Base-by-base conservation (phyloP, 2,797 vertebrate species). In the Muscicapa striata region DNA sequence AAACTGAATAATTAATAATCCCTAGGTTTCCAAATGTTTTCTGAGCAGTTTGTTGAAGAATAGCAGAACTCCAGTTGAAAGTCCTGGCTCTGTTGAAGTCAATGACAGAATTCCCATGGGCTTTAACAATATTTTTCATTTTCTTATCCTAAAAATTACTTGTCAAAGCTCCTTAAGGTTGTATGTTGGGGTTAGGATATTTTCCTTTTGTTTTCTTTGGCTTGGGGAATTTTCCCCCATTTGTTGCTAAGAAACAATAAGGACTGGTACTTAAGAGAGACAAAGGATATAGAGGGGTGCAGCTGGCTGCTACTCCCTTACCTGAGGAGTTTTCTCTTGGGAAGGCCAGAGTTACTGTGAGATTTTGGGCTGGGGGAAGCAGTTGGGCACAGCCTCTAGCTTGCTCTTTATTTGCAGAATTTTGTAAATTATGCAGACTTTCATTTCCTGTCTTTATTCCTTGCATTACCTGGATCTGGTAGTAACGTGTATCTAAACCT, bases 1-100 rank as follows among this genome's bases (percentile, higher is more conserved):
- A 91, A 97, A 82, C 34, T 16, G 77, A 94, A 73, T 70, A 87
- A 78, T 93, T 91, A 84, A 88, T 94, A 79, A 93, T 83, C 9
- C 57, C 30, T 68, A 0, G 41, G 46, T 92, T 92, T 83, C 70
- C 63, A 86, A 90, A 54, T 84, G 20, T 73, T 92, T 91, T 93
- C 74, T 64, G 34, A 88, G 57, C 54, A 34, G 9, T 86, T 92
- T 91, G 66, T 36, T 76, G 69, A 90, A 91, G 83, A 84, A 84
- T 26, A 52, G 64, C 63, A 88, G 55, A 66, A 41, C 45, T 81
- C 15, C 21, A 38, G 19, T 49, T 73, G 59, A 67, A 94, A 86
- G 70, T 84, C 38, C 29, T 90, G 48, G 8, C 54, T 70, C 54
- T n/a, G 5, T 26, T 94, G 52, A 69, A 91, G n/a, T 67, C 52